Conservation (phyloP, 2,113 vertebrate genomes). For the Psophia crepitans region DNA sequence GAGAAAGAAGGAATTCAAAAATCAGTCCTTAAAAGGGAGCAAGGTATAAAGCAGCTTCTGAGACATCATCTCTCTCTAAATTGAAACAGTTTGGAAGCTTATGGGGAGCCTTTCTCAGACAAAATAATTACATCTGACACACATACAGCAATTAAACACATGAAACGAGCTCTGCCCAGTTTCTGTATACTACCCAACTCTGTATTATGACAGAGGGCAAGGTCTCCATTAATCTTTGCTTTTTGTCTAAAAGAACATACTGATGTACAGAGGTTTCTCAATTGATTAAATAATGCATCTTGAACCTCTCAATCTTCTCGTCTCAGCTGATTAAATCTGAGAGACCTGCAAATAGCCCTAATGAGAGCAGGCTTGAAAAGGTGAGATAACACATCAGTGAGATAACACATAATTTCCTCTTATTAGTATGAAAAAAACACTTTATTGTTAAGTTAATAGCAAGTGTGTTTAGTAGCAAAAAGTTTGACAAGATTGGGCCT, state of each 20-base stretch:
- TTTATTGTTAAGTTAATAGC: background rate
- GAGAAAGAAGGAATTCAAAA: background rate
- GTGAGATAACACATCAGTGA: background rate
- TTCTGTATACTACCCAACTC: background rate
- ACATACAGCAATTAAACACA: background rate
- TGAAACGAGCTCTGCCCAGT: background rate
- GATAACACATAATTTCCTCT: background rate
- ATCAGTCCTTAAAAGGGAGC: background rate
- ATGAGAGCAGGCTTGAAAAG: background rate
- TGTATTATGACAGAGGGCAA: background rate
- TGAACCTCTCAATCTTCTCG: background rate
- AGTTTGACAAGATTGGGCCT: background rate
- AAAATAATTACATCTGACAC: background rate
- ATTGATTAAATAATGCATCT: background rate
- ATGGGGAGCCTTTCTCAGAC: background rate
- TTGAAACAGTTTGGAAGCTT: background rate
- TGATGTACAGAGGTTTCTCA: background rate
- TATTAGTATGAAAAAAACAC: background rate
- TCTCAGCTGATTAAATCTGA: background rate
- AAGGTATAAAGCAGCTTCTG: background rate
- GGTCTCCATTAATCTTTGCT: background rate
- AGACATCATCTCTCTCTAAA: background rate
- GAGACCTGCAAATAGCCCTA: background rate
- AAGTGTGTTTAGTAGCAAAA: background rate
- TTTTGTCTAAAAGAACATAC: background rate